phyloP scores from a whole-genome alignment of 2,797 vertebrate species.

The Enteromius mattozi region DNA sequence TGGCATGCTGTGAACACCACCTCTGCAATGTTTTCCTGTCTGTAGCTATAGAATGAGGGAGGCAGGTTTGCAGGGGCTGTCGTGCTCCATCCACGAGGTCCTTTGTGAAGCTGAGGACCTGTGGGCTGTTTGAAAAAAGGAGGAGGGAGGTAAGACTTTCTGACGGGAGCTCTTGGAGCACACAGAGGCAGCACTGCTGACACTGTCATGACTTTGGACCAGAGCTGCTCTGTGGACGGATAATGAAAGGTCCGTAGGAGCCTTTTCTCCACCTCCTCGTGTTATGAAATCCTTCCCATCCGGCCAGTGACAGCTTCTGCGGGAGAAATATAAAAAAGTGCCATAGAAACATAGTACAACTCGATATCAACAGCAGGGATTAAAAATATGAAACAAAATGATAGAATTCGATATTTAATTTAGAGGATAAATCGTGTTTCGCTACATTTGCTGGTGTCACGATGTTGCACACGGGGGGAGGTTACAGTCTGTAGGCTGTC shows the following conservation, averaged over 20 bases:
- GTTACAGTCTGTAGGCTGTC: background rate
- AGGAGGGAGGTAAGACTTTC: slow-evolving; percentile 15
- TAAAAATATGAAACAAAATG: background rate
- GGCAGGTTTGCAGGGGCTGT: slow-evolving; percentile 12
- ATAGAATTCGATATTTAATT: slow-evolving; percentile 4
- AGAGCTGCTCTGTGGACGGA: slow-evolving; percentile 16
- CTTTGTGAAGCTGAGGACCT: slow-evolving; percentile 27
- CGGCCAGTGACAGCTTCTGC: slow-evolving; percentile 1
- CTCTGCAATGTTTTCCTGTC: slow-evolving; percentile 15
- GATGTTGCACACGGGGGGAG: background rate
- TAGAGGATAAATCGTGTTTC: background rate
- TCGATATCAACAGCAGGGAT: background rate
- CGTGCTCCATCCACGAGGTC: background rate
- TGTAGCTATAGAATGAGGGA: slow-evolving; percentile 5
- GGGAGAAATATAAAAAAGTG: background rate
- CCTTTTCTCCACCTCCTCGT: slow-evolving; percentile 18
- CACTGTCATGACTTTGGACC: slow-evolving; percentile 24
- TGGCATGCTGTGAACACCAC: slow-evolving; percentile 2
- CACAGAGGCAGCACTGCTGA: slow-evolving; percentile 24
- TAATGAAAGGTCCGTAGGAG: slow-evolving; percentile 42
- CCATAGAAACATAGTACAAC: slow-evolving; percentile 11
- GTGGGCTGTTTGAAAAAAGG: slow-evolving; percentile 38
- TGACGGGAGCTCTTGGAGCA: background rate
- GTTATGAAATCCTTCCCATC: background rate
- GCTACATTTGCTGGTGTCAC: background rate